Conservation (phyloP, 92 coral and sea anemone genomes). For the Phenganax stokvisi region DNA sequence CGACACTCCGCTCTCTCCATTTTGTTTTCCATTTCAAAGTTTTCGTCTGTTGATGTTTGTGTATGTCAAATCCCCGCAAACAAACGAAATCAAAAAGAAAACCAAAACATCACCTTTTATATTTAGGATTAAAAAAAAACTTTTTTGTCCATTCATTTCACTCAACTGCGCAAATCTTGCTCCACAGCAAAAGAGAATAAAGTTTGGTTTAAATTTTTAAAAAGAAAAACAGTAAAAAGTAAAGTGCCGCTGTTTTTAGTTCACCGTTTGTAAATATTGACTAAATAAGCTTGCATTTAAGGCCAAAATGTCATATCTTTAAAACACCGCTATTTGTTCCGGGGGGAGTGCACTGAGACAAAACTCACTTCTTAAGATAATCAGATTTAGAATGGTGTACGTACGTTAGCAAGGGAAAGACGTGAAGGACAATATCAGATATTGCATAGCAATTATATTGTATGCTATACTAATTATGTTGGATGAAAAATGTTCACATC, state of each 20-base stretch:
- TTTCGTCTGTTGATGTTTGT: slow-evolving; percentile 3
- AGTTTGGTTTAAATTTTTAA: too few species aligned
- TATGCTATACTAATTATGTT: not conserved
- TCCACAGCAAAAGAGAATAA: too few species aligned
- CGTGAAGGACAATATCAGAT: too few species aligned
- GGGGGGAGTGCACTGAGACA: not conserved
- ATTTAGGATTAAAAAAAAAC: not conserved
- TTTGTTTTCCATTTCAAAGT: not conserved
- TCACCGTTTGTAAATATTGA: too few species aligned
- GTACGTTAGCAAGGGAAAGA: too few species aligned
- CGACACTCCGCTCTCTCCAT: not conserved
- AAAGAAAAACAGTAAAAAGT: too few species aligned
- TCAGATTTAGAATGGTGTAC: not conserved
- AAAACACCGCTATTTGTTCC: slow-evolving; percentile 16
- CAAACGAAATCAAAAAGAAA: not conserved
- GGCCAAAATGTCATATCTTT: slow-evolving; percentile 13
- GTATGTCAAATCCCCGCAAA: slow-evolving; percentile 20
- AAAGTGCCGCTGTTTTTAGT: too few species aligned
- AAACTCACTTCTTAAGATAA: not conserved
- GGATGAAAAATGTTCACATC: not conserved
- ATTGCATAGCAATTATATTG: too few species aligned
- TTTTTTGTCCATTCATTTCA: not conserved
- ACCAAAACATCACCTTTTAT: not conserved
- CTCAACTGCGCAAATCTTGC: too few species aligned
- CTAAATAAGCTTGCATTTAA: not conserved